A percentile compares a stretch with the other conserved stretches of the same genome.
phyloP scores from a whole-genome alignment of 2,888 invertebrate species.

The Eudemis profundana region DNA sequence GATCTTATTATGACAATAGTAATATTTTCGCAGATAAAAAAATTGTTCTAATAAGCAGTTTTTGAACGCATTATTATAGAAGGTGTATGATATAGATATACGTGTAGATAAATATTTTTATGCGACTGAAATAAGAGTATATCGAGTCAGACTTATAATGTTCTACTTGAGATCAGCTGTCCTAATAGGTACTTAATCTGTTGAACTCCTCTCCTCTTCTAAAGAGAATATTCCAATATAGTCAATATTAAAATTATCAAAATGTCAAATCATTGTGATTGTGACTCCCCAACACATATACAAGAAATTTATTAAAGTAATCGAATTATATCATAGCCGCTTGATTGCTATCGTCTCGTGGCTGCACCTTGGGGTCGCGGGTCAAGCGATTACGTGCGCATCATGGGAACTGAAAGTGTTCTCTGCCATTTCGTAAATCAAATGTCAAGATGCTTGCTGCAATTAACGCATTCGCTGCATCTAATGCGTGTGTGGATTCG shows the following conservation, averaged over 20 bases:
- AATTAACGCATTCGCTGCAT: slow-evolving; percentile 9
- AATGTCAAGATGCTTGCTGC: slow-evolving; percentile 27
- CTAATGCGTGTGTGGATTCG: background rate
- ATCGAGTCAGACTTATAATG: no score
- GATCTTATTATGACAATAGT: no score
- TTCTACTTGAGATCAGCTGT: no score
- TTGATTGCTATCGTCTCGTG: slow-evolving; percentile 19
- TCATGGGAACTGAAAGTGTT: slow-evolving; percentile 42
- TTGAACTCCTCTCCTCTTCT: no score
- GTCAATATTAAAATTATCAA: background rate
- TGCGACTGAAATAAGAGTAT: no score
- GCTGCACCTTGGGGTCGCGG: slow-evolving; percentile 31
- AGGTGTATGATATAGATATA: no score
- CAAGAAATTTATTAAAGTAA: slow-evolving; percentile 11
- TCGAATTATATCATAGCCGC: slow-evolving; percentile 31
- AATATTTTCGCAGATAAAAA: no score
- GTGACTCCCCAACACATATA: background rate
- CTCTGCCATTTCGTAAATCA: slow-evolving; percentile 23
- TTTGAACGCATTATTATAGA: no score
- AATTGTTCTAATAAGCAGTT: no score
- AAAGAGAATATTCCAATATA: no score
- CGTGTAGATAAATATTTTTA: no score
- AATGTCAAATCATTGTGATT: background rate
- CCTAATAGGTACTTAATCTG: no score
- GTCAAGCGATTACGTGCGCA: slow-evolving; percentile 40